Evolutionary conservation across 2,888 invertebrate species (phyloP).

Genomic region (Notodonta ziczac): DNA sequence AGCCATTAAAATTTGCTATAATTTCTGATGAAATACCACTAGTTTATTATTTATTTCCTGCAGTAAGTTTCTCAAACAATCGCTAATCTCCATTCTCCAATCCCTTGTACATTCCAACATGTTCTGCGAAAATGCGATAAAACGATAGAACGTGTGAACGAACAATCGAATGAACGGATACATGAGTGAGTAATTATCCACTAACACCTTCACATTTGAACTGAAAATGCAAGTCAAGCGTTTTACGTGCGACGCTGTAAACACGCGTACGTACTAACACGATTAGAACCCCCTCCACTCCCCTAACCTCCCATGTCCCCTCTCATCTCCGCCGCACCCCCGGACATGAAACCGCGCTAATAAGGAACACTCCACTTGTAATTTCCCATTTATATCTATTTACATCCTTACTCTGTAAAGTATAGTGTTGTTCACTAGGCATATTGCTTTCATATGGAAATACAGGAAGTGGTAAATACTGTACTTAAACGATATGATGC

Average conservation of each 20-base stretch:
- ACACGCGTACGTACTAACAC: conserved; percentile 48
- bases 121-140: too few relatives aligned
- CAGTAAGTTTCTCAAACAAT: too few relatives aligned
- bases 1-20: too few relatives aligned
- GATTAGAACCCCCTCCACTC: conserved; percentile 36
- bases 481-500: too few relatives aligned
- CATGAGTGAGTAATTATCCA: conserved; percentile 39
- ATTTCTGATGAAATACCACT: too few relatives aligned
- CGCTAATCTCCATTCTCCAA: too few relatives aligned
- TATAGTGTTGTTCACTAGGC: conserved; percentile 18
- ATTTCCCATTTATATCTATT: conserved; percentile 56
- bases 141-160: background rate
- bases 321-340: conserved; percentile 25
- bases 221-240: conserved; percentile 49
- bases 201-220: conserved; percentile 41
- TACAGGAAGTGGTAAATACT: too few relatives aligned
- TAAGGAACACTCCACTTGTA: conserved; percentile 57
- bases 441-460: background rate
- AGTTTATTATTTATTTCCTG: too few relatives aligned
- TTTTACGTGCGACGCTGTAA: conserved; percentile 42
- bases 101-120: too few relatives aligned
- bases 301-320: conserved; percentile 15
- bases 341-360: conserved; percentile 54
- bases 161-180: conserved; percentile 33
- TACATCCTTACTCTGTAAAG: conserved; percentile 30